Evolutionary conservation across 1,140 invertebrate genomes (phyloP), one percentile per base, ranked within the genome.

Genomic region (Goniozus legneri): DNA sequence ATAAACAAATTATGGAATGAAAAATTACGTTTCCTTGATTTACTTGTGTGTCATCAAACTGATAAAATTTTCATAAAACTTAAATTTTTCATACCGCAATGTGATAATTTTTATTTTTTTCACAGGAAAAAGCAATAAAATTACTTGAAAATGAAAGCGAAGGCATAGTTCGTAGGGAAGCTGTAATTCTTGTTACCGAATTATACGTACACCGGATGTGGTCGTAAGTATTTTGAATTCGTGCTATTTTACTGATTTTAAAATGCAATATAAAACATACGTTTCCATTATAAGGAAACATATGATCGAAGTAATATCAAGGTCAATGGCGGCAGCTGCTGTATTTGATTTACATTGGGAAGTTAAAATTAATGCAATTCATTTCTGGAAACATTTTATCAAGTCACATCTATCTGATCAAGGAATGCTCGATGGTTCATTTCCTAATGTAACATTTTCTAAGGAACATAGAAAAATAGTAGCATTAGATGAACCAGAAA

Each of bases 301-400:
- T 37, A 55, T 56, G 34, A 54, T 74, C 2, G 56, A 71, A 19
- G 21, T 44, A n/a, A 71, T 79, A 54, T 63, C 56, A 21, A 44
- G 65, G 22, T 71, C 77, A 3, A 85, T 89, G 79, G 77, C 79
- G 2, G 70, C 78, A 14, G 80, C 84, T 8, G 82, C 84, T 6
- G 72, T 83, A 0, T 77, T 78, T 3, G 88, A 90, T 69, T 78
- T 89, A 33, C 84, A 90, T 57, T 88, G 87, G 86, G 87, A 90
- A 67, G 87, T 89, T 0, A 87, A 88, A 65, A 57, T 84, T 0
- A 82, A 80, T 38, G 83, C 84, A 0, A 58, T 91, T 0, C 70
- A 80, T 35, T 89, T 86, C 52, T 91, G 88, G 88, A 77, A 77
- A 30, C 67, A 80, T 18, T 82, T 86, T 12, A 84, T 88, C 12